phyloP scores from a whole-genome alignment of 1,140 invertebrate species.

The Luehdorfia chinensis region DNA sequence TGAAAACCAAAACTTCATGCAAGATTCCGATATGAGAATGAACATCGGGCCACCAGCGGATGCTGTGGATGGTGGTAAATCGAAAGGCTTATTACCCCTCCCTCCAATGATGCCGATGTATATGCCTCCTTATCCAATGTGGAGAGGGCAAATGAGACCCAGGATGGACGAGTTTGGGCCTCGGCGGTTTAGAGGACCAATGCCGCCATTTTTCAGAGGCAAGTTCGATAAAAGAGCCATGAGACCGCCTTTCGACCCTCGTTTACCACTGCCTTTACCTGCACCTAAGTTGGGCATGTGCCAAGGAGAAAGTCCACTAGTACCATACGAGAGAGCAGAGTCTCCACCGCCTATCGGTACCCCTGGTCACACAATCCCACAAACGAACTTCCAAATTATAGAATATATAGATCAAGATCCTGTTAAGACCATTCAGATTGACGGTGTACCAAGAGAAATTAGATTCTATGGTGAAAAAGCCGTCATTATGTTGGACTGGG shows the following conservation, averaged over 20 bases:
- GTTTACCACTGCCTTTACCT: constrained; percentile 41
- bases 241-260: constrained; percentile 42
- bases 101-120: constrained; percentile 57
- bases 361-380: constrained; percentile 66
- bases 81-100: constrained; percentile 37
- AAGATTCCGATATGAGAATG: constrained; percentile 61
- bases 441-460: constrained; percentile 88
- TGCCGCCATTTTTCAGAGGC: constrained; percentile 50
- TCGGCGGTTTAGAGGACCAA: constrained; percentile 50
- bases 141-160: constrained; percentile 47
- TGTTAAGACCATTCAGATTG: constrained; percentile 90
- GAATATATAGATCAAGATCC: constrained; percentile 82
- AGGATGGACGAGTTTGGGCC: constrained; percentile 47
- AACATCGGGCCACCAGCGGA: constrained; percentile 30
- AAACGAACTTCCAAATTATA: constrained; percentile 78
- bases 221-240: constrained; percentile 53
- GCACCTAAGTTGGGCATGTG: constrained; percentile 56
- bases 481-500: constrained; percentile 88
- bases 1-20: constrained; percentile 35
- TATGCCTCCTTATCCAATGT: constrained; percentile 42
- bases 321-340: constrained; percentile 47
- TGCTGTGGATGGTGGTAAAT: constrained; percentile 22
- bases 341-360: constrained; percentile 63
- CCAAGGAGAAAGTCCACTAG: constrained; percentile 53
- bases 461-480: constrained; percentile 91